Evolutionary conservation across 2,797 vertebrate species (phyloP).

Genomic region (Chaunax sp.): DNA sequence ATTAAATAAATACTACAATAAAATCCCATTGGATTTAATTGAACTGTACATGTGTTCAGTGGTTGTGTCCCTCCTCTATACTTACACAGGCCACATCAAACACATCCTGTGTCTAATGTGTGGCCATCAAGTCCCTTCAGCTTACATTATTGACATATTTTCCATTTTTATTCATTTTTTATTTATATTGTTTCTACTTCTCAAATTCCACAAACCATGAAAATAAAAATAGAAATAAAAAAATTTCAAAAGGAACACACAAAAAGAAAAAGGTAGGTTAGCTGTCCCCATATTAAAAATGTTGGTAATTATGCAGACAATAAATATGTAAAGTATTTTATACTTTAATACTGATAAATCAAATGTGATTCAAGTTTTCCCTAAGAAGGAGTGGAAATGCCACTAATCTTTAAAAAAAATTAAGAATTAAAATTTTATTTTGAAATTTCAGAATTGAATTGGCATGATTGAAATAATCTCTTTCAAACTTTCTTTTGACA

Average conservation of each 20-base stretch:
- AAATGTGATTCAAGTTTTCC: neutral
- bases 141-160: neutral
- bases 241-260: neutral
- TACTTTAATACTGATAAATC: no score
- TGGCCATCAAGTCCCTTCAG: neutral
- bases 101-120: neutral
- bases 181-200: neutral
- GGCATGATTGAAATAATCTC: neutral
- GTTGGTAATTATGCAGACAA: neutral
- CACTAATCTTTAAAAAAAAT: neutral
- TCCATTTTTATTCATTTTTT: neutral
- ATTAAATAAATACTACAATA: no score
- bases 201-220: neutral
- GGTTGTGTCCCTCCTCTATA: neutral
- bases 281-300: neutral
- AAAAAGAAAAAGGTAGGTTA: neutral
- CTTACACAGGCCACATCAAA: neutral
- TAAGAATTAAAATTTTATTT: neutral
- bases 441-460: neutral
- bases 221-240: neutral
- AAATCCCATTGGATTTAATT: neutral
- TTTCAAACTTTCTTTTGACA: no score
- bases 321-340: neutral
- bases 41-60: neutral
- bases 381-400: neutral